These are phyloP conservation scores for Ectropis grisescens DNA, from an alignment of 1,140 invertebrate species.

Conservation along the genomic window DNA sequence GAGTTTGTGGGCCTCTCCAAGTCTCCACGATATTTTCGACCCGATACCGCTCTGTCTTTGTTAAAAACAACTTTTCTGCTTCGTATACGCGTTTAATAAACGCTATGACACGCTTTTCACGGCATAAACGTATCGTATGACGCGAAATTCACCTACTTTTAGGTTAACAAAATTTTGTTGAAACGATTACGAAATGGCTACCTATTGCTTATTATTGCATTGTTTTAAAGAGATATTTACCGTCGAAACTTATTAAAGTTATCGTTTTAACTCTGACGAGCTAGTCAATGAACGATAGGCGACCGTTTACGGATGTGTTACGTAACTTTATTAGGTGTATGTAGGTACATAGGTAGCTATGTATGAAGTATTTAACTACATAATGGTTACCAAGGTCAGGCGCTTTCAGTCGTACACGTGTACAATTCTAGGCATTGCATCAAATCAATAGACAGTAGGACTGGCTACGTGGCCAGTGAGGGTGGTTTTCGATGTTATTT, in stretches of 20 bases:
- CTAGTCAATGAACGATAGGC: slow-evolving; percentile 30
- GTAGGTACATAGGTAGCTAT: slow-evolving; percentile 18
- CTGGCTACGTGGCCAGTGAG: too few species aligned
- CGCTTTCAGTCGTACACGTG: slow-evolving; percentile 54
- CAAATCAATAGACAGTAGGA: too few species aligned
- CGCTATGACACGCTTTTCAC: slow-evolving; percentile 43
- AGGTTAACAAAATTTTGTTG: slow-evolving; percentile 17
- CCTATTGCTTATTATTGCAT: too few species aligned
- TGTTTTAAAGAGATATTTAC: too few species aligned
- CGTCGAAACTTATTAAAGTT: too few species aligned
- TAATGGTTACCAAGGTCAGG: slow-evolving; percentile 51
- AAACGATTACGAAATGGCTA: too few species aligned
- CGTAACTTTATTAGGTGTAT: slow-evolving; percentile 23
- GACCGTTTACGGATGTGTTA: slow-evolving; percentile 37
- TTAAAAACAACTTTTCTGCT: slow-evolving; percentile 62
- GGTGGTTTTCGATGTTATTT: too few species aligned
- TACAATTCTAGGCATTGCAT: slow-evolving; percentile 2
- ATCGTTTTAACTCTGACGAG: slow-evolving; percentile 18
- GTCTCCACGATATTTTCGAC: slow-evolving; percentile 47
- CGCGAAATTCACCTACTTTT: slow-evolving; percentile 24
- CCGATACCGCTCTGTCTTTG: slow-evolving; percentile 44
- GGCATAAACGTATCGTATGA: slow-evolving; percentile 10
- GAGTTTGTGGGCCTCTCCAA: slow-evolving; percentile 59
- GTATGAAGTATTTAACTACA: slow-evolving; percentile 36
- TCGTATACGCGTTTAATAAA: slow-evolving; percentile 27